These are phyloP conservation scores for Drosophila cyrtoloma DNA, from an alignment of 2,888 invertebrate species.

Conservation along the genomic window DNA sequence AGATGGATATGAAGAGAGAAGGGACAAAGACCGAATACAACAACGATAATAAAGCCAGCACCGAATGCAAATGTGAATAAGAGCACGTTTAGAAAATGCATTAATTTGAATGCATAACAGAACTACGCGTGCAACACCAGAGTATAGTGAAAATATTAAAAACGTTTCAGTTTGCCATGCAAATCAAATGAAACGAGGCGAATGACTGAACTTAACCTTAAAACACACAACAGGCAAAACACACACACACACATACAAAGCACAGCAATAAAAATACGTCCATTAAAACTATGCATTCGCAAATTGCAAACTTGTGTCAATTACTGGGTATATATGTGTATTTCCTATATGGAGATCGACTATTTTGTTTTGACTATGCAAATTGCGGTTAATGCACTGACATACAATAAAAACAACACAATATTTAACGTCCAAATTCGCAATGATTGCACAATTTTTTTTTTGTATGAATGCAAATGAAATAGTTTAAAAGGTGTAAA, in stretches of 20 bases:
- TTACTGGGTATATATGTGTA: slow-evolving; percentile 6
- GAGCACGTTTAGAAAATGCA: slow-evolving; percentile 72
- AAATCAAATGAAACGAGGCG: slow-evolving; percentile 70
- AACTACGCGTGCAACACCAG: slow-evolving; percentile 1
- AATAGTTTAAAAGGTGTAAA: not conserved
- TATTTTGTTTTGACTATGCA: slow-evolving; percentile 43
- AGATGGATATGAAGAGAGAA: not conserved
- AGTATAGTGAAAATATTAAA: slow-evolving; percentile 44
- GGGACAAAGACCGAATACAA: not conserved
- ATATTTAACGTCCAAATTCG: slow-evolving; percentile 34
- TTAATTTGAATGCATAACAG: slow-evolving; percentile 61
- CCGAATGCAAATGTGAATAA: slow-evolving; percentile 54
- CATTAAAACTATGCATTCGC: slow-evolving; percentile 20
- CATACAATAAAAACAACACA: slow-evolving; percentile 28
- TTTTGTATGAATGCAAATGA: slow-evolving; percentile 15
- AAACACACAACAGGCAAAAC: slow-evolving; percentile 26
- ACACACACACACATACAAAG: slow-evolving; percentile 13
- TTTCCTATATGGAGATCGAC: slow-evolving; percentile 52
- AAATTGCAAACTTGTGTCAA: slow-evolving; percentile 2
- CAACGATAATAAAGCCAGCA: slow-evolving; percentile 7
- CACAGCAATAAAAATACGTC: slow-evolving; percentile 18
- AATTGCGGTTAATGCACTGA: slow-evolving; percentile 67
- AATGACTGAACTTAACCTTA: slow-evolving; percentile 77
- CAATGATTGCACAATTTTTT: slow-evolving; percentile 37
- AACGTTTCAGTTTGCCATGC: slow-evolving; percentile 65